Conservation (phyloP, 2,888 invertebrate species). For the Nephrotoma flavescens region DNA sequence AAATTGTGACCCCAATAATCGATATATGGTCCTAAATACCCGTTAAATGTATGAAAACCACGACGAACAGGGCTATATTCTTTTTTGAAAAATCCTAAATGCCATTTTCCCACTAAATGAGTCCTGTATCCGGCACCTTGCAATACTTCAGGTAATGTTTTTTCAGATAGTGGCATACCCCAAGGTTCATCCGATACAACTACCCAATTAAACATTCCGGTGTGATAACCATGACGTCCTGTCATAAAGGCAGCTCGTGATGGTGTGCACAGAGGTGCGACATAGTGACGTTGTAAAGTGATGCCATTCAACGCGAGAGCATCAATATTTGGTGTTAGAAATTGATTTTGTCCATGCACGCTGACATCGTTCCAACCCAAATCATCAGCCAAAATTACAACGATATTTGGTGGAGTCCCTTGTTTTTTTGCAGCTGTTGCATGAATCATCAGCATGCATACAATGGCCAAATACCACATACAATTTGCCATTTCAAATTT, state of each 20-base stretch:
- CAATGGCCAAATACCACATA: background rate
- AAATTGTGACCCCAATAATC: constrained; percentile 61
- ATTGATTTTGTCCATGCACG: constrained; percentile 76
- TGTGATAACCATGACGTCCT: constrained; percentile 74
- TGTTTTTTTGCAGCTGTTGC: background rate
- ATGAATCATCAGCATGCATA: background rate
- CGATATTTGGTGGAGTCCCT: constrained; percentile 42
- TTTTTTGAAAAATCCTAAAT: constrained; percentile 58
- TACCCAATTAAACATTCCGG: constrained; percentile 58
- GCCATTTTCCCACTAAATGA: constrained; percentile 84
- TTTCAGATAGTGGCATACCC: constrained; percentile 50
- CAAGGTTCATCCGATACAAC: constrained; percentile 52
- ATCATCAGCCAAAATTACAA: constrained; percentile 70
- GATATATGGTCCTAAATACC: constrained; percentile 68
- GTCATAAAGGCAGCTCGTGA: constrained; percentile 69
- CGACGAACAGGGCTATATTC: constrained; percentile 47
- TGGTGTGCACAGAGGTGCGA: constrained; percentile 73
- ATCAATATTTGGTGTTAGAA: constrained; percentile 82
- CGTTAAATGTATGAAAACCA: constrained; percentile 70
- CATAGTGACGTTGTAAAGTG: constrained; percentile 65
- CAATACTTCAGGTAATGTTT: constrained; percentile 51
- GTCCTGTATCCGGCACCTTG: constrained; percentile 62
- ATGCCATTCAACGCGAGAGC: constrained; percentile 71
- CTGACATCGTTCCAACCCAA: constrained; percentile 88
- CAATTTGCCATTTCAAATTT: background rate